Evolutionary conservation across 2,888 invertebrate species (phyloP).

Genomic region (Diarsia dahlii): DNA sequence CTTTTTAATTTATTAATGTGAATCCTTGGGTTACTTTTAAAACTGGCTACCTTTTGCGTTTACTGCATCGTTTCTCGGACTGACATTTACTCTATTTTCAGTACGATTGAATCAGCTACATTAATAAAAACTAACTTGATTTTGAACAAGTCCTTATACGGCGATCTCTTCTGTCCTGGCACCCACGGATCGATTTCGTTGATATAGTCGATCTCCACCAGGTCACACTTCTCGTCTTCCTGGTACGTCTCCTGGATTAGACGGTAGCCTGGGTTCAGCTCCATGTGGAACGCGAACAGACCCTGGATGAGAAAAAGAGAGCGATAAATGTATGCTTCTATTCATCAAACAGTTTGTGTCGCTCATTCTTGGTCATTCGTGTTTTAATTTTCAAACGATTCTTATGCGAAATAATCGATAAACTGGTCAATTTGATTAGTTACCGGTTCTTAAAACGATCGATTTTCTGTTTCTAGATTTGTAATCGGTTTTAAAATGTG

Average conservation of each 20-base stretch:
- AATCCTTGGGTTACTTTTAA: background rate
- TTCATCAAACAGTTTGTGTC: background rate
- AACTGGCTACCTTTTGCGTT: background rate
- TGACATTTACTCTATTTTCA: background rate
- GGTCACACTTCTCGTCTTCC: conserved; percentile 92
- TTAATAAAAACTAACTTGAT: conserved; percentile 85
- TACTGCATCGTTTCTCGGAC: background rate
- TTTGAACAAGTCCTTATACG: conserved; percentile 89
- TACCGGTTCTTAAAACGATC: no score
- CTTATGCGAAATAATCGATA: background rate
- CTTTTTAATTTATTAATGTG: background rate
- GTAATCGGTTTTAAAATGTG: background rate
- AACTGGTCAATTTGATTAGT: background rate
- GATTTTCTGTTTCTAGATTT: background rate
- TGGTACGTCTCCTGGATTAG: conserved; percentile 90
- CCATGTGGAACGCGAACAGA: conserved; percentile 91
- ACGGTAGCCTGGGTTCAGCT: conserved; percentile 89
- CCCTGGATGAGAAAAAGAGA: conserved; percentile 74
- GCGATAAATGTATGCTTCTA: background rate
- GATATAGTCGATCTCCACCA: conserved; percentile 90
- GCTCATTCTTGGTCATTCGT: background rate
- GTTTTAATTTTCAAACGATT: background rate
- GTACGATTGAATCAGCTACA: background rate
- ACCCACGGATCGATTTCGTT: conserved; percentile 90
- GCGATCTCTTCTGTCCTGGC: conserved; percentile 88